Evolutionary conservation across 2,113 vertebrate species (phyloP).

Genomic region (Tachuris rubrigastra): DNA sequence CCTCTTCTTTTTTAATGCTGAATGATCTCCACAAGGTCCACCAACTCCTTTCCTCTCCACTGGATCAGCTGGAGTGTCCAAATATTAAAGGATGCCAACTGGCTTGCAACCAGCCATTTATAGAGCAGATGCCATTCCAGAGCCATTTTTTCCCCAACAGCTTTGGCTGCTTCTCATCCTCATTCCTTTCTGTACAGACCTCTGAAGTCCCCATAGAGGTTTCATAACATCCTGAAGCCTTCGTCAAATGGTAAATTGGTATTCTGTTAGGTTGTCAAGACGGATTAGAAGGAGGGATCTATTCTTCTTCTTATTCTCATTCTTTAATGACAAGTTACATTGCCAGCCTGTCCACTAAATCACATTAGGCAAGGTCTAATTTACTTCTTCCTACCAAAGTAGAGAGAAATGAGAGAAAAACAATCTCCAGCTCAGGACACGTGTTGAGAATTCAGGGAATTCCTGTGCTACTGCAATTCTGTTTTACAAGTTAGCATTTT

Average conservation of each 20-base stretch:
- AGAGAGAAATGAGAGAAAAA: background rate
- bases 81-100: constrained; percentile 17
- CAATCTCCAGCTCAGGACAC: background rate
- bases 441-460: background rate
- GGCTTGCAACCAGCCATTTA: constrained; percentile 1
- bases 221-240: constrained; percentile 50
- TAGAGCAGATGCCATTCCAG: background rate
- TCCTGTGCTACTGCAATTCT: background rate
- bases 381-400: constrained; percentile 31
- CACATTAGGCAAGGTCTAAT: constrained; percentile 52
- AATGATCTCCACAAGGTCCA: background rate
- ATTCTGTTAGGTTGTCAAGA: constrained; percentile 59
- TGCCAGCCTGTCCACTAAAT: constrained; percentile 56
- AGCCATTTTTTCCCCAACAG: background rate
- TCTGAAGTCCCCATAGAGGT: constrained; percentile 43
- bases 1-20: background rate
- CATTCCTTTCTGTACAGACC: background rate
- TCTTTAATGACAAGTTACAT: constrained; percentile 53
- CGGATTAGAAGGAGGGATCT: constrained; percentile 51
- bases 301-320: constrained; percentile 44
- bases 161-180: constrained; percentile 26
- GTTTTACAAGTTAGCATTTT: background rate
- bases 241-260: constrained; percentile 59
- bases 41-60: background rate
- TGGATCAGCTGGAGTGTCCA: background rate